phyloP scores from a whole-genome alignment of 2,113 vertebrate genomes.

The Poecile atricapillus region DNA sequence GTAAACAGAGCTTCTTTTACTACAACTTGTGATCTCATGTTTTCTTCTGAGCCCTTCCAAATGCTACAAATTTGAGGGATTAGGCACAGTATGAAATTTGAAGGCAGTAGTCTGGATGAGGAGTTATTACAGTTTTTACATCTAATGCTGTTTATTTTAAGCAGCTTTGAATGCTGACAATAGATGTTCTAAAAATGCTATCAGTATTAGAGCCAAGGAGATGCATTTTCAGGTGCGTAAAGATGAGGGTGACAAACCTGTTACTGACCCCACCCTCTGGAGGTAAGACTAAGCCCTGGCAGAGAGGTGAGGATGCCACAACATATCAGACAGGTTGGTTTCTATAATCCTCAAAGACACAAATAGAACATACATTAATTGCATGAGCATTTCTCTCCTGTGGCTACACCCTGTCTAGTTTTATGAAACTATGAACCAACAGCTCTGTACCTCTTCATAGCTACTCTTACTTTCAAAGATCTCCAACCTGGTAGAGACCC shows the following conservation, averaged over 20 bases:
- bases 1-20: not conserved
- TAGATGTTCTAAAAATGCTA: not conserved
- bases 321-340: conserved; percentile 9
- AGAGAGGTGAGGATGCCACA: conserved; percentile 2
- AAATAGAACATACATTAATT: conserved; percentile 24
- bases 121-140: not conserved
- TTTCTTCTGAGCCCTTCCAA: not conserved
- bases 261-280: not conserved
- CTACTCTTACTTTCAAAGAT: conserved; percentile 40
- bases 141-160: not conserved
- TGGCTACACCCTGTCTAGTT: conserved; percentile 46
- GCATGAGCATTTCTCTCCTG: not conserved
- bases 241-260: not conserved
- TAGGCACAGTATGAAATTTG: not conserved
- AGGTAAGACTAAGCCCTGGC: not conserved
- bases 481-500: not conserved
- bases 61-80: not conserved
- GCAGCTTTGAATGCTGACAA: not conserved
- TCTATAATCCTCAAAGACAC: conserved; percentile 30
- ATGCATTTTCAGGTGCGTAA: not conserved
- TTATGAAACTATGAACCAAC: conserved; percentile 19
- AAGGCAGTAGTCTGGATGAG: not conserved
- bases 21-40: rapidly evolving
- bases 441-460: not conserved
- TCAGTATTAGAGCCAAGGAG: not conserved